phyloP scores from a whole-genome alignment of 2,888 invertebrate genomes.

The Leptinotarsa juncta region DNA sequence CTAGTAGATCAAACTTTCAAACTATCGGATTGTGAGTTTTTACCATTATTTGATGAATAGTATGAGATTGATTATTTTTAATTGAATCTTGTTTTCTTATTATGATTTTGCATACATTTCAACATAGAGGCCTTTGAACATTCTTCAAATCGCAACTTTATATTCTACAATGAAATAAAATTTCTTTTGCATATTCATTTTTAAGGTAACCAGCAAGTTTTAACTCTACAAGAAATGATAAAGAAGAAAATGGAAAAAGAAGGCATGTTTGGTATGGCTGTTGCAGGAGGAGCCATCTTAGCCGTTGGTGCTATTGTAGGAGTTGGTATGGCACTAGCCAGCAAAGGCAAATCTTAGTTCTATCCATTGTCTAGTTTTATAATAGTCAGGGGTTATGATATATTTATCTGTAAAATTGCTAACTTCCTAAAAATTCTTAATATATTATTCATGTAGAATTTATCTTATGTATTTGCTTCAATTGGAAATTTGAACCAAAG shows the following conservation, averaged over 20 bases:
- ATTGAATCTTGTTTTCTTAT: too few relatives aligned
- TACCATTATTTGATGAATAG: too few relatives aligned
- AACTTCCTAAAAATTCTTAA: constrained; percentile 1
- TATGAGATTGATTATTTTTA: too few relatives aligned
- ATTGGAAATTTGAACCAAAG: not conserved
- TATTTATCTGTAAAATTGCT: constrained; percentile 22
- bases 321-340: constrained; percentile 82
- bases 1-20: too few relatives aligned
- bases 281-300: constrained; percentile 89
- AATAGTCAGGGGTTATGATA: constrained; percentile 33
- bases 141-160: not conserved
- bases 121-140: not conserved
- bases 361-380: constrained; percentile 21
- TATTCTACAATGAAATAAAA: not conserved
- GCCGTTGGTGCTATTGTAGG: constrained; percentile 86
- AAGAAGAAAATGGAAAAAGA: constrained; percentile 94
- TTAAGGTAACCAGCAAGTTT: constrained; percentile 80
- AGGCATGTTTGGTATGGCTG: constrained; percentile 88
- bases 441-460: constrained; percentile 12
- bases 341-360: constrained; percentile 53
- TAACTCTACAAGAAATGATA: constrained; percentile 80
- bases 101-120: too few relatives aligned
- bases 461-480: not conserved
- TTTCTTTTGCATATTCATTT: not conserved
- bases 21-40: too few relatives aligned